Percentiles rank a stretch among this genome's conserved stretches.
Evolutionary conservation across 2,888 invertebrate species (phyloP).

Genomic region (Criorhina ranunculi): DNA sequence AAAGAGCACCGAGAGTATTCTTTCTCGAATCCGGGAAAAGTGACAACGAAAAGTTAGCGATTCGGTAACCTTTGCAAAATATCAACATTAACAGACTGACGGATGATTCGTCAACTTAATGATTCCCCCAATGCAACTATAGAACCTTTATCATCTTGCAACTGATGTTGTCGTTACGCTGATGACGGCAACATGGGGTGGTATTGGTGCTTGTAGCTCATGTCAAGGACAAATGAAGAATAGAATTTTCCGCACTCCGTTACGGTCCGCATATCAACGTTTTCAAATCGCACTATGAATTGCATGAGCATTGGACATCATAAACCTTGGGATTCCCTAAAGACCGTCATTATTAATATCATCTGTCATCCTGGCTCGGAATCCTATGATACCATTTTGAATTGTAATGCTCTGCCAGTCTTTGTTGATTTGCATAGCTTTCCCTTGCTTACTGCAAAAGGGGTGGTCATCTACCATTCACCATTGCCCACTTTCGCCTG

Average conservation of each 20-base stretch:
- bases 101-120: constrained; percentile 63
- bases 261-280: constrained; percentile 10
- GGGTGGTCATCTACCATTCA: constrained; percentile 40
- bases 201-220: constrained; percentile 18
- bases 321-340: constrained; percentile 48
- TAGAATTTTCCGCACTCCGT: constrained; percentile 4
- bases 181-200: constrained; percentile 2
- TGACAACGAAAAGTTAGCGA: constrained; percentile 61
- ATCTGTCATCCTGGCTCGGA: constrained; percentile 58
- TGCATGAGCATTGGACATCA: constrained; percentile 59
- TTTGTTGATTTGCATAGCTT: constrained; percentile 57
- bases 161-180: constrained; percentile 42
- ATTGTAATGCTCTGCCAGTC: constrained; percentile 56
- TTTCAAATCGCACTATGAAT: constrained; percentile 30
- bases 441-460: constrained; percentile 30
- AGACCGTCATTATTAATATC: constrained; percentile 65
- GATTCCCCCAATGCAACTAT: constrained; percentile 46
- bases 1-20: constrained; percentile 20
- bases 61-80: constrained; percentile 61
- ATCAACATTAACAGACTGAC: constrained; percentile 60
- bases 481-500: constrained; percentile 51
- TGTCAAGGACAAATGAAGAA: constrained; percentile 11
- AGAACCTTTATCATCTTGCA: constrained; percentile 36
- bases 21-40: constrained; percentile 25
- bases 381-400: constrained; percentile 38